Base-by-base conservation (phyloP, 1,140 invertebrate genomes). In the Drosophila chauvacae region DNA sequence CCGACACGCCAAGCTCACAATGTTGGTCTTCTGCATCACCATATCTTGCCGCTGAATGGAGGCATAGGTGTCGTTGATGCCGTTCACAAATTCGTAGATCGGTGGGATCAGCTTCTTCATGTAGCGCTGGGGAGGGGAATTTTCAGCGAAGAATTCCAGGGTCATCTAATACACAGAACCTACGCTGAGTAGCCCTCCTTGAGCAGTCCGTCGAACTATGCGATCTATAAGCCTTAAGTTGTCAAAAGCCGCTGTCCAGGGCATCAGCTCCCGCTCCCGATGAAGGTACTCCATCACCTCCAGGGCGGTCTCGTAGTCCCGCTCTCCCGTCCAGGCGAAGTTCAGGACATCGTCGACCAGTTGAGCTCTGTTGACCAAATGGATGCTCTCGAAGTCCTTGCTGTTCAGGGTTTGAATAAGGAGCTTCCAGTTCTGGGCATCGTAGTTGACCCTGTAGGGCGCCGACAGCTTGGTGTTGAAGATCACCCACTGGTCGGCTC, bases 371-470 rank as follows among this genome's bases (percentile, higher is more conserved):
- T 96, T 97, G 18, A 96, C 93, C 2, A 93, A 88, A 20, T 95
- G 94, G 28, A 98, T 95, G 9, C 92, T 91, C 50, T 81, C 59
- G 69, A 91, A 94, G 75, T 91, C 63, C 3, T 93, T 91, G 39
- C 93, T 92, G n/a, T 93, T 93, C 33, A 96, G 88, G 33, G 94
- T 93, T 2, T 92, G 50, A 1, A 93, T 93, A 11, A 96, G 77
- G 6, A 95, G 91, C 28, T 94, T 87, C 96, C 96, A 97, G 81
- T 95, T 96, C 16, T 92, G 81, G 2, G 91, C 65, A 80, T 97
- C 96, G 92, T 97, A 97, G 87, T 95, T 96, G 6, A 97, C 95
- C 72, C 96, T 93, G 92, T 95, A 97, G 20, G 96, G 95, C 88
- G 94, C 93, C 56, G 94, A 92, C 56, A 94, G 78, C 80, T 95